Conservation (phyloP, 1,140 invertebrate species). For the Drosophila varians region DNA sequence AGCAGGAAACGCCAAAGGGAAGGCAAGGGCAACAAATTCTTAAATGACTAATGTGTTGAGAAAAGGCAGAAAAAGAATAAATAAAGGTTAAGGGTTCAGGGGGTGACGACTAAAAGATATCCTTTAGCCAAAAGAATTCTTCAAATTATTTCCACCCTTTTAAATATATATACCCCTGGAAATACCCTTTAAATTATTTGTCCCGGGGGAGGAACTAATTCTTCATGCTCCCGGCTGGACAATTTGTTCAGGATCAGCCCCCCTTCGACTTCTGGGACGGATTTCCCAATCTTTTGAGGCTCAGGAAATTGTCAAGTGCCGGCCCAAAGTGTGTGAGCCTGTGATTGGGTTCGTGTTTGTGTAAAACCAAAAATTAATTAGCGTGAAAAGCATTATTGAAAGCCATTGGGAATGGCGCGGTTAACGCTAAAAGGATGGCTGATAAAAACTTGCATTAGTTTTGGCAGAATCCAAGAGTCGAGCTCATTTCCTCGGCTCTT, state of each 20-base stretch:
- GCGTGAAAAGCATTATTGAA: conserved; percentile 80
- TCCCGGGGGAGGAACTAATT: conserved; percentile 22
- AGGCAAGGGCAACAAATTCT: conserved; percentile 53
- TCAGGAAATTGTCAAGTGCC: conserved; percentile 67
- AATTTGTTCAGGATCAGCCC: conserved; percentile 24
- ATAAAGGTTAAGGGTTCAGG: background rate
- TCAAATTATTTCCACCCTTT: background rate
- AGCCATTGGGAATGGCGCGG: conserved; percentile 39
- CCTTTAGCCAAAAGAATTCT: background rate
- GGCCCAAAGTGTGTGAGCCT: conserved; percentile 18
- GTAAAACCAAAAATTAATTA: conserved; percentile 77
- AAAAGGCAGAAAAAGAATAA: conserved; percentile 12
- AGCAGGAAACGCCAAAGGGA: conserved; percentile 62
- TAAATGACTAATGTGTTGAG: conserved; percentile 34
- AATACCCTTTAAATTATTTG: conserved; percentile 4
- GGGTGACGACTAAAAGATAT: background rate
- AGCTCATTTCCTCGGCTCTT: conserved; percentile 64
- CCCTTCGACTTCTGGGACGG: conserved; percentile 3
- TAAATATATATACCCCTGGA: background rate
- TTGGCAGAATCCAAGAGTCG: conserved; percentile 41
- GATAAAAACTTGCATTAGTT: conserved; percentile 78
- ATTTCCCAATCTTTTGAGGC: conserved; percentile 43
- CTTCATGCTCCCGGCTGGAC: background rate
- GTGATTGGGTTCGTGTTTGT: conserved; percentile 42
- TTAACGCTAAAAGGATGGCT: conserved; percentile 8